These are phyloP conservation scores for Dryadula phaetusa DNA, from an alignment of 2,888 invertebrate species.

Conservation along the genomic window DNA sequence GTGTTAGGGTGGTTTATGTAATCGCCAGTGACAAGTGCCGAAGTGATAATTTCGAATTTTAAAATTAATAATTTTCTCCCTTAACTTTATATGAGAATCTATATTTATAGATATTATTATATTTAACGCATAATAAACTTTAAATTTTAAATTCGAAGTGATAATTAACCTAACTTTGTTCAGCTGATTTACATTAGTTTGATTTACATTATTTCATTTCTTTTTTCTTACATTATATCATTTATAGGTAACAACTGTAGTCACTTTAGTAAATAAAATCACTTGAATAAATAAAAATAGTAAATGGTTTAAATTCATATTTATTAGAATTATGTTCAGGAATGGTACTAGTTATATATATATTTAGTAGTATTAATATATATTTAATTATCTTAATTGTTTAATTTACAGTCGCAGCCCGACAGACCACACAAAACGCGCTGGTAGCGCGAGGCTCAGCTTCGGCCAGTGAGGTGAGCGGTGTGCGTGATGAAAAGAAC, in stretches of 20 bases:
- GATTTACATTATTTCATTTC: conserved; percentile 32
- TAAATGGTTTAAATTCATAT: background rate
- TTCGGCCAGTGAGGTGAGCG: conserved; percentile 64
- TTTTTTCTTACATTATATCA: background rate
- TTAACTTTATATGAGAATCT: background rate
- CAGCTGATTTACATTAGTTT: conserved; percentile 30
- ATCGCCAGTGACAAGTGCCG: conserved; percentile 70
- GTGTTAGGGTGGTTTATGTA: conserved; percentile 79
- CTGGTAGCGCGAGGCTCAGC: conserved; percentile 77
- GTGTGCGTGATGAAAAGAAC: conserved; percentile 88
- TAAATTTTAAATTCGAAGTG: background rate
- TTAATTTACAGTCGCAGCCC: conserved; percentile 63
- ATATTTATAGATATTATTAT: background rate
- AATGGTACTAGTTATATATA: no score
- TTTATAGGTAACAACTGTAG: no score
- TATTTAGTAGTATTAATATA: no score
- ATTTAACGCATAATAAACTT: background rate
- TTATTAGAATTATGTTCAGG: background rate
- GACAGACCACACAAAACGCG: conserved; percentile 77
- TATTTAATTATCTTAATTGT: no score
- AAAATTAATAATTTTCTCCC: conserved; percentile 3
- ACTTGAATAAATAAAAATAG: no score
- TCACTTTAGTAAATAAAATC: no score
- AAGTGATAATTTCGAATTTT: conserved; percentile 19
- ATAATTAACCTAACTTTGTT: conserved; percentile 37